Evolutionary conservation across 2,797 vertebrate genomes (phyloP).

Genomic region (Benthosema pterotum): DNA sequence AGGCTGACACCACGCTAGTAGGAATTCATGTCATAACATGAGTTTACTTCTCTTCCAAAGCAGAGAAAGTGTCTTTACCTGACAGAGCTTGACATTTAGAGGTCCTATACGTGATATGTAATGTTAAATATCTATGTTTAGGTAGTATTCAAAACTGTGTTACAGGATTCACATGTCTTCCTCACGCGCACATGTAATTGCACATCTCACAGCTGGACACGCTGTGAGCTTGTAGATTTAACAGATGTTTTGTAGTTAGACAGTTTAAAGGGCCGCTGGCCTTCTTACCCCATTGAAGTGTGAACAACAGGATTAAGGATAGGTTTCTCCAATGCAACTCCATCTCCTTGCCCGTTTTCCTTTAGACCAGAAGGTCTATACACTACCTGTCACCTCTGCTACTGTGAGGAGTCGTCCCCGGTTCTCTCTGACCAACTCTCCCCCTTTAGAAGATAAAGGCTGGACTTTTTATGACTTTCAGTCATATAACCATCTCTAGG

Average conservation of each 20-base stretch:
- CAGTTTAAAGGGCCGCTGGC: not conserved
- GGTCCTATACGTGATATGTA: too few relatives aligned
- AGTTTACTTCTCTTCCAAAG: too few relatives aligned
- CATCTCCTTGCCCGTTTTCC: conserved; percentile 41
- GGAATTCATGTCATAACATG: too few relatives aligned
- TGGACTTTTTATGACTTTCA: conserved; percentile 72
- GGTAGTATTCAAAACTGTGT: too few relatives aligned
- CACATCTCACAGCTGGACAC: too few relatives aligned
- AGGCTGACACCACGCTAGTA: too few relatives aligned
- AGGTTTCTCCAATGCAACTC: conserved; percentile 23
- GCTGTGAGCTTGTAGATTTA: too few relatives aligned
- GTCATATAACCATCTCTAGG: conserved; percentile 38
- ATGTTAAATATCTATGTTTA: too few relatives aligned
- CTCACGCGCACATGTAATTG: too few relatives aligned
- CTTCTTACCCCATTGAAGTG: conserved; percentile 67
- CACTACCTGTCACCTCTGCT: not conserved
- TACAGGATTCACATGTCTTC: too few relatives aligned
- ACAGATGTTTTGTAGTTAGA: not conserved
- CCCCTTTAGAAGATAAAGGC: conserved; percentile 58
- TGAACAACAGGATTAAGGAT: conserved; percentile 50
- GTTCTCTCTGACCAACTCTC: conserved; percentile 32
- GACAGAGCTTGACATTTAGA: too few relatives aligned
- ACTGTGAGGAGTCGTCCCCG: conserved; percentile 7
- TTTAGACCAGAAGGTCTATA: conserved; percentile 8
- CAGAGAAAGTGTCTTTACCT: too few relatives aligned